Evolutionary conservation across 1,140 invertebrate species (phyloP).

Genomic region (Acromyrmex echinatior): DNA sequence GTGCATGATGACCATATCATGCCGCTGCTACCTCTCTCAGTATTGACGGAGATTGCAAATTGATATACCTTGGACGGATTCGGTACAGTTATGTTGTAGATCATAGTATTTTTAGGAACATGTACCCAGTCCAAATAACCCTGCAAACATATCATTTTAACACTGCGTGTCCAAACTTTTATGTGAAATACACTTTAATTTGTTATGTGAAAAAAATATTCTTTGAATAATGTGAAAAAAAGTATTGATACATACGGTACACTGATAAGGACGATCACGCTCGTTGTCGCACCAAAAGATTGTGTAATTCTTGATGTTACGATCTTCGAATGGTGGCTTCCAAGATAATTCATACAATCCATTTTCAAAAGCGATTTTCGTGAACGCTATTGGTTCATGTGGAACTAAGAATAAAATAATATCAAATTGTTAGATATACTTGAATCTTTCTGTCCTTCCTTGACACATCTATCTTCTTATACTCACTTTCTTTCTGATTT

Average conservation of each 20-base stretch:
- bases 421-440: constrained; percentile 32
- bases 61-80: constrained; percentile 87
- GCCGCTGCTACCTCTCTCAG: constrained; percentile 89
- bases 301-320: constrained; percentile 88
- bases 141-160: constrained; percentile 75
- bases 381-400: constrained; percentile 88
- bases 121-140: constrained; percentile 88
- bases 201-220: not conserved
- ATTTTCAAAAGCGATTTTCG: constrained; percentile 90
- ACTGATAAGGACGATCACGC: constrained; percentile 88
- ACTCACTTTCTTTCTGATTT: constrained; percentile 87
- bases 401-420: constrained; percentile 81
- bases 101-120: constrained; percentile 83
- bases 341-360: constrained; percentile 91
- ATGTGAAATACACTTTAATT: no score
- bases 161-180: not conserved
- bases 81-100: constrained; percentile 87
- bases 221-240: not conserved
- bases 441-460: not conserved
- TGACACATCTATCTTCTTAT: not conserved
- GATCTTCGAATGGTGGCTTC: constrained; percentile 85
- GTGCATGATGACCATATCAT: constrained; percentile 93
- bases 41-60: constrained; percentile 92
- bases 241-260: constrained; percentile 84
- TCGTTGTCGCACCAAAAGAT: constrained; percentile 91